Percentiles rank a stretch among this genome's conserved stretches.
Conservation (phyloP, 2,888 invertebrate genomes). For the Scaptomyza flava region DNA sequence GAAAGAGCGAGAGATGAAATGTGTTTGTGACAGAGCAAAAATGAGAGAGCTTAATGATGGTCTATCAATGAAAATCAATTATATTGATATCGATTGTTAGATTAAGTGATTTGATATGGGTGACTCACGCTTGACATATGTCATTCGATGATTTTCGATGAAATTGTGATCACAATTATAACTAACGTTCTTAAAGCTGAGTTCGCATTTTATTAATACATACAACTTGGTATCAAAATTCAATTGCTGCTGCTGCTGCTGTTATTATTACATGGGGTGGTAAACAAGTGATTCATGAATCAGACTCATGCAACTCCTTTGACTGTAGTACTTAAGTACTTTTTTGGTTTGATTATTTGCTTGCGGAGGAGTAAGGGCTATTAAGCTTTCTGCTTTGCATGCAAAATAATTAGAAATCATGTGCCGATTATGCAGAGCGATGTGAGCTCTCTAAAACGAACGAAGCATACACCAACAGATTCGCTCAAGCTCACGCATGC, state of each 20-base stretch:
- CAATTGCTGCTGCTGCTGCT: conserved; percentile 3
- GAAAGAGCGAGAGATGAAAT: conserved; percentile 1
- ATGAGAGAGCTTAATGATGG: conserved; percentile 12
- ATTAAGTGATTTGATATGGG: not conserved
- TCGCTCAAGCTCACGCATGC: no score
- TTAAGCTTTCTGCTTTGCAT: no score
- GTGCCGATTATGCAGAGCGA: no score
- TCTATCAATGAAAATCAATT: conserved; percentile 16
- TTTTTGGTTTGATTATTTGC: no score
- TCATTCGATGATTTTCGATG: not conserved
- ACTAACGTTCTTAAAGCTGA: not conserved
- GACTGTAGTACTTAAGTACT: no score
- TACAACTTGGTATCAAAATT: no score
- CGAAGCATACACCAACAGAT: no score
- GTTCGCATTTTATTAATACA: not conserved
- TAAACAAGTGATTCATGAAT: no score
- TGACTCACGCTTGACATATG: not conserved
- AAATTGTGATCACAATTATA: not conserved
- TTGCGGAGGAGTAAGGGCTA: no score
- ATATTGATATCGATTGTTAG: conserved; percentile 1
- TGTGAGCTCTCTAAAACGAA: no score
- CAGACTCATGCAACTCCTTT: no score
- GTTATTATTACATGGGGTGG: conserved; percentile 10
- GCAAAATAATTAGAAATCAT: no score
- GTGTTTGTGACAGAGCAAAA: not conserved